Evolutionary conservation across 2,888 invertebrate species (phyloP).

Genomic region (Cerastis rubricosa): DNA sequence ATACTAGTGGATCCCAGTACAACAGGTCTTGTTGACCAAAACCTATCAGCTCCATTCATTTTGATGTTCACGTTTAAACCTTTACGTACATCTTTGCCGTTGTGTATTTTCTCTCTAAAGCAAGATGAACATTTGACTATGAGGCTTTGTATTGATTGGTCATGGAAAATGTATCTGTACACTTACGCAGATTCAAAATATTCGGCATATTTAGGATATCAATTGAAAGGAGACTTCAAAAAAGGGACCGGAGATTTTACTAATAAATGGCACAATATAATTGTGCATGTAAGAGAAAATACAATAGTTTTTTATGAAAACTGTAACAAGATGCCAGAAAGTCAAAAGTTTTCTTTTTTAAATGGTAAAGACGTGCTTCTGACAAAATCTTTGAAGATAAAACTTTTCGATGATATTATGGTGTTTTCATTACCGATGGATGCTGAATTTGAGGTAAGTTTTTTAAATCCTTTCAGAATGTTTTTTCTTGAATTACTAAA

Average conservation of each 20-base stretch:
- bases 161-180: neutral
- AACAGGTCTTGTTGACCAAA: conserved; percentile 24
- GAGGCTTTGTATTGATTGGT: neutral
- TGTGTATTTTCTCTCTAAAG: neutral
- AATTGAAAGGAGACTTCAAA: neutral
- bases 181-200: neutral
- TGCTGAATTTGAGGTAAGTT: neutral
- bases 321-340: neutral
- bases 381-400: neutral
- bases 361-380: neutral
- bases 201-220: neutral
- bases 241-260: neutral
- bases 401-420: neutral
- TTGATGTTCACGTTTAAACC: conserved; percentile 73
- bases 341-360: neutral
- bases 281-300: neutral
- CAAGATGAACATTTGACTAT: neutral
- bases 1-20: neutral
- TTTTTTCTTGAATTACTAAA: too few species aligned
- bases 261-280: neutral
- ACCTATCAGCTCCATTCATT: conserved; percentile 72
- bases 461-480: neutral
- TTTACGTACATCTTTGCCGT: neutral
- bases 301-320: neutral
- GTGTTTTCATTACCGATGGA: neutral